These are phyloP conservation scores for Anolis apletophallus DNA, from an alignment of 2,797 vertebrate species.

Conservation along the genomic window DNA sequence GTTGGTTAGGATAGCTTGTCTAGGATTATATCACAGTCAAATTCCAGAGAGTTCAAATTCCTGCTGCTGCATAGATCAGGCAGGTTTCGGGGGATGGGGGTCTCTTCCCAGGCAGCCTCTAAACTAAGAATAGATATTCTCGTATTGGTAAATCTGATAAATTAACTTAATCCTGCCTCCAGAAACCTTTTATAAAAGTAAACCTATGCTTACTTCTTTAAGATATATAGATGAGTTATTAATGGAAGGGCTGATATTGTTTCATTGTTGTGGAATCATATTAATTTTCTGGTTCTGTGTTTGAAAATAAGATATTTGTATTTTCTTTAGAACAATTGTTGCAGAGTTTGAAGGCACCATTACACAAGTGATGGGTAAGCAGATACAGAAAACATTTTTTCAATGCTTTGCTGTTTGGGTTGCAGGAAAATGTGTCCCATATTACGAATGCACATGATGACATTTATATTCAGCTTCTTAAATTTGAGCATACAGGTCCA, in stretches of 20 bases:
- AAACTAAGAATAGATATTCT: not conserved
- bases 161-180: too few relatives aligned
- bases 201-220: not conserved
- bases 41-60: not conserved
- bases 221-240: too few relatives aligned
- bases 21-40: not conserved
- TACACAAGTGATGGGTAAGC: constrained; percentile 85
- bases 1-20: not conserved
- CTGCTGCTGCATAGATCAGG: not conserved
- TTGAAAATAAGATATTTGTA: not conserved
- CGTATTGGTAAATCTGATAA: not conserved
- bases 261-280: not conserved
- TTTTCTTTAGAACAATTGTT: constrained; percentile 84
- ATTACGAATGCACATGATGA: not conserved
- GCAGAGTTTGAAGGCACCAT: constrained; percentile 86
- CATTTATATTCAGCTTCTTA: not conserved
- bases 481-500: not conserved
- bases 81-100: not conserved
- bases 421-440: too few relatives aligned
- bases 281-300: not conserved
- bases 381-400: not conserved
- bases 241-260: not conserved
- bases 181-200: not conserved
- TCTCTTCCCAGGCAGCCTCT: not conserved
- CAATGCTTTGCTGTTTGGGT: not conserved